These are phyloP conservation scores for Margarornis squamiger DNA, from an alignment of 2,797 vertebrate species.

Conservation along the genomic window DNA sequence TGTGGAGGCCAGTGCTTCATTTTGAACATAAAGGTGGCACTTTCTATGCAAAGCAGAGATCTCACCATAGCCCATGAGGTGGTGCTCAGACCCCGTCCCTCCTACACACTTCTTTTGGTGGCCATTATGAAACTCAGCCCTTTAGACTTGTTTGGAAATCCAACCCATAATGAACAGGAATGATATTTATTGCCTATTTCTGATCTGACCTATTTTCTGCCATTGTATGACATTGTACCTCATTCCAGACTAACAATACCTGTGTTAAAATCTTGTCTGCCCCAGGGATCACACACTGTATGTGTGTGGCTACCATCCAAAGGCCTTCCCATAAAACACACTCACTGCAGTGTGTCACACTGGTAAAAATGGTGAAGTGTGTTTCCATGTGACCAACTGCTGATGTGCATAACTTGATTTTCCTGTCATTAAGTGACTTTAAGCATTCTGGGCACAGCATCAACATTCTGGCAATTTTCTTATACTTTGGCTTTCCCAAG, in stretches of 20 bases:
- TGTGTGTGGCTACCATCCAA: not conserved
- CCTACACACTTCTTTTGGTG: not conserved
- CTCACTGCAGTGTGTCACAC: not conserved
- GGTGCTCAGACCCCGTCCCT: not conserved
- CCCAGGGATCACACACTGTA: not conserved
- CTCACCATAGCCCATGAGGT: fast-evolving
- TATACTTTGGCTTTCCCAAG: not conserved
- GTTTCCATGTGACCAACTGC: not conserved
- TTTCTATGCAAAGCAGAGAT: not conserved
- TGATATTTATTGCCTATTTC: not conserved
- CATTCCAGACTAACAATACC: not conserved
- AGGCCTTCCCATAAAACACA: not conserved
- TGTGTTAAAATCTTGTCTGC: not conserved
- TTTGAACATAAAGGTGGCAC: not conserved
- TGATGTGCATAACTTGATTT: not conserved
- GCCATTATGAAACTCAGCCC: not conserved
- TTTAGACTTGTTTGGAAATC: not conserved
- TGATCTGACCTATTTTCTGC: not conserved
- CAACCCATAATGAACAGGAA: not conserved
- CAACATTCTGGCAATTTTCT: not conserved
- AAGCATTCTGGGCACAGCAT: not conserved
- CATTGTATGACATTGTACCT: not conserved
- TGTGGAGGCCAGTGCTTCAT: not conserved
- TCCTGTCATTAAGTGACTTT: not conserved
- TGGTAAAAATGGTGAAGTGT: not conserved